phyloP scores from a whole-genome alignment of 2,888 invertebrate species.

The Ennomos erosarius region DNA sequence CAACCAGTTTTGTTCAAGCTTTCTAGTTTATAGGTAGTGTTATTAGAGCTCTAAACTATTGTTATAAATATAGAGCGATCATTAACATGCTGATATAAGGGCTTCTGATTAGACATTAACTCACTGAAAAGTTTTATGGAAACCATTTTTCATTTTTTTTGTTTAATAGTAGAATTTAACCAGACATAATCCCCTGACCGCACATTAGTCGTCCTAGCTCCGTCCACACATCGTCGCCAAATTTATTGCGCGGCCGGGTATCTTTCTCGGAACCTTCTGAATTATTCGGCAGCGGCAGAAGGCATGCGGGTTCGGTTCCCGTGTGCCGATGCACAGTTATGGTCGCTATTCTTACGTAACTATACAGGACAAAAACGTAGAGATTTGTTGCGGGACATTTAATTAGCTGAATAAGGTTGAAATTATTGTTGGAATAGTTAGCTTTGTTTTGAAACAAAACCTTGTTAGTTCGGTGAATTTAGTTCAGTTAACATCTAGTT shows the following conservation, averaged over 20 bases:
- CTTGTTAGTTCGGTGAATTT: slow-evolving; percentile 4
- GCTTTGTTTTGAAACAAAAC: slow-evolving; percentile 5
- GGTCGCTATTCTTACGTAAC: slow-evolving; percentile 80
- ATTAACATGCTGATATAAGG: too few relatives aligned
- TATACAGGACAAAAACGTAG: slow-evolving; percentile 37
- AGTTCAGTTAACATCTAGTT: neutral
- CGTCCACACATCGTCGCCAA: slow-evolving; percentile 43
- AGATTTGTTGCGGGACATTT: slow-evolving; percentile 44
- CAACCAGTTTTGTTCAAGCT: too few relatives aligned
- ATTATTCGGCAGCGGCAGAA: slow-evolving; percentile 67
- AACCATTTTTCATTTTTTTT: neutral
- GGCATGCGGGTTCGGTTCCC: slow-evolving; percentile 75
- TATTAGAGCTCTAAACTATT: too few relatives aligned
- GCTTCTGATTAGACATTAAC: too few relatives aligned
- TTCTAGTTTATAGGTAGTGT: too few relatives aligned
- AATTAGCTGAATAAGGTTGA: slow-evolving; percentile 34
- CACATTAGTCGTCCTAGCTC: slow-evolving; percentile 18
- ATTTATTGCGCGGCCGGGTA: slow-evolving; percentile 73
- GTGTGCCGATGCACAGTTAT: slow-evolving; percentile 73
- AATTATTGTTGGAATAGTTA: slow-evolving; percentile 15
- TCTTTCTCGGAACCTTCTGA: slow-evolving; percentile 77
- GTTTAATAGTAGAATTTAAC: neutral
- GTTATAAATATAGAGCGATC: too few relatives aligned
- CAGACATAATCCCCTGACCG: too few relatives aligned
- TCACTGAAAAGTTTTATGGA: neutral